A percentile compares a stretch with the other conserved stretches of the same genome.
phyloP scores from a whole-genome alignment of 2,113 vertebrate genomes.

The Phodopus roborovskii region DNA sequence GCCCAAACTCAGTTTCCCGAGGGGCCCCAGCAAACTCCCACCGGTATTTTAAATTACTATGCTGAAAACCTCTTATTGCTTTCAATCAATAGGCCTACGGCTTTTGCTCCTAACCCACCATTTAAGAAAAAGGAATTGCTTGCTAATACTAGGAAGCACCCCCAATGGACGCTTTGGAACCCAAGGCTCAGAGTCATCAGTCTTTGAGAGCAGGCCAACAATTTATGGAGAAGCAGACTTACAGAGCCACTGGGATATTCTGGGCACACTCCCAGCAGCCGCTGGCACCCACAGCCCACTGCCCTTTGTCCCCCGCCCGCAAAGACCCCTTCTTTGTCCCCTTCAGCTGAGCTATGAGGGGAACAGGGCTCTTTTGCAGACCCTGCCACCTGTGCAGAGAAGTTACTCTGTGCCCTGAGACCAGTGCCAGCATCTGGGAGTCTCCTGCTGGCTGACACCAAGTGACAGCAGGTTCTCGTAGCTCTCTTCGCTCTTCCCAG shows the following conservation, averaged over 20 bases:
- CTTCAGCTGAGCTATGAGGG: neutral
- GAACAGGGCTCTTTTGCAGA: neutral
- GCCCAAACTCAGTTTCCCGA: constrained; percentile 44
- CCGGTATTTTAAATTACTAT: constrained; percentile 1
- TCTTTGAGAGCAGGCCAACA: neutral
- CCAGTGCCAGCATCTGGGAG: neutral
- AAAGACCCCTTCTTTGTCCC: neutral
- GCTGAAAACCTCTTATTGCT: constrained; percentile 47
- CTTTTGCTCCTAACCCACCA: neutral
- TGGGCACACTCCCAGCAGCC: neutral
- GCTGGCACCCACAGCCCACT: neutral
- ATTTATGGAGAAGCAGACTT: neutral
- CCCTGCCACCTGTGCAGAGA: neutral
- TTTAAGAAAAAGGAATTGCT: neutral
- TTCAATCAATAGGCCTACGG: constrained; percentile 23
- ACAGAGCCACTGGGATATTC: neutral
- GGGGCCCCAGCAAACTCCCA: constrained; percentile 4
- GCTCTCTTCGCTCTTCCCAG: too few species aligned
- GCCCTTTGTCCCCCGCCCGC: neutral
- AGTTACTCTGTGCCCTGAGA: neutral
- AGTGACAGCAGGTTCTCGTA: neutral
- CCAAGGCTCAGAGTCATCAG: neutral
- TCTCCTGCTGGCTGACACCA: neutral
- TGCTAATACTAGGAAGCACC: neutral
- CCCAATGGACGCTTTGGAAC: neutral